Evolutionary conservation across 1,140 invertebrate genomes (phyloP), one percentile per base, ranked within the genome.

Genomic region (Drosophila nigromelanica): DNA sequence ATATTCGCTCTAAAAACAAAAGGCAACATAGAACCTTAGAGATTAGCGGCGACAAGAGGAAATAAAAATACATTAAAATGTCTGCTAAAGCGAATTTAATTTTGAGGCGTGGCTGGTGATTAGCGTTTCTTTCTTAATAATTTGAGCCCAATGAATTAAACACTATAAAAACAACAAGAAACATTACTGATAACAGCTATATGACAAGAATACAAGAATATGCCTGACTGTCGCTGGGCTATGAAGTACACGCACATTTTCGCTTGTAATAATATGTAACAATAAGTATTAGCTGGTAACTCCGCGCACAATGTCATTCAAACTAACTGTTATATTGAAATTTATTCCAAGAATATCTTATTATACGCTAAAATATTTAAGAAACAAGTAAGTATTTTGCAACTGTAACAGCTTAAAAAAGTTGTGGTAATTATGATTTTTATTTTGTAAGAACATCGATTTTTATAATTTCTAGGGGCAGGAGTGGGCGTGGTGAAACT

Each of bases 51-150:
- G 27, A 27, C 1, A 12, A 42, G 39, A 42, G 10, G 0, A 27
- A 27, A n/a, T n/a, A 18, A 45, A 52, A 35, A 14, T 27, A 18
- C 74, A 47, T 73, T 73, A 56, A 54, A 72, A 59, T 80, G 63
- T 0, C 71, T 75, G 55, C 63, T 39, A 70, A 79, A 42, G 43
- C 10, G 14, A 7, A 30, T 40, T 42, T 42, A 10, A 14, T 48
- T 52, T 45, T 15, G 52, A 60, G 64, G 54, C 47, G 76, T 63
- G 54, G 59, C 56, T 39, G 40, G 12, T 21, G 24, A 63, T 52
- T 40, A 12, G 40, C 37, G 48, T 24, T 33, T 30, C 42, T 24
- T 33, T 30, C 27, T 27, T 33, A 40, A 27, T 45, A 27, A 27
- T 27, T 27, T 27, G 0, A 27, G 66, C 39, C n/a, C 12, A 55